Conservation (phyloP, 2,113 vertebrate genomes). For the Paralichthys olivaceus region DNA sequence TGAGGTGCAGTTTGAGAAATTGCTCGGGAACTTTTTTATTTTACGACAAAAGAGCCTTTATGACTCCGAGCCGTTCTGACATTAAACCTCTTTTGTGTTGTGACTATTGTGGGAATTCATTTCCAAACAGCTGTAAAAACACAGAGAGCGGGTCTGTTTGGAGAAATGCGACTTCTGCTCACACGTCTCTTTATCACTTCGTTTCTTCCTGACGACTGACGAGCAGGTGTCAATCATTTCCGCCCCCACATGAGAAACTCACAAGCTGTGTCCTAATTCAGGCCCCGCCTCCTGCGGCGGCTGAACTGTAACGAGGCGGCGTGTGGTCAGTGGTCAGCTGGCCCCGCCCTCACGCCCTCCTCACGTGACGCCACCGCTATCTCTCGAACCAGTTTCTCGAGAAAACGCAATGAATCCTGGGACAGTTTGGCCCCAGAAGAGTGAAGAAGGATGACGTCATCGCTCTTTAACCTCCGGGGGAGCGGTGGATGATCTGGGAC, state of each 20-base stretch:
- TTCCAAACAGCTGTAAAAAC: background rate
- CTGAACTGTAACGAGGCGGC: too few species aligned
- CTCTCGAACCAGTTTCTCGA: too few species aligned
- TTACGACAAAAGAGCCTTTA: background rate
- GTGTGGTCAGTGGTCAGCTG: too few species aligned
- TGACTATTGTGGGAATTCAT: background rate
- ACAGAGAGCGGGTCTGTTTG: background rate
- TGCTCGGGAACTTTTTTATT: background rate
- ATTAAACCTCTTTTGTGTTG: background rate
- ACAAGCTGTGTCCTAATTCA: background rate
- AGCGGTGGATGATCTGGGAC: too few species aligned
- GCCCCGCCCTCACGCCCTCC: too few species aligned
- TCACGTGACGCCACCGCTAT: too few species aligned
- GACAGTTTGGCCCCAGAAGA: too few species aligned
- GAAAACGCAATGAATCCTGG: too few species aligned
- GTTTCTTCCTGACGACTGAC: constrained; percentile 12
- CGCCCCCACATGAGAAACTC: constrained; percentile 52
- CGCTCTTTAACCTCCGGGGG: too few species aligned
- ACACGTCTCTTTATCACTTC: too few species aligned
- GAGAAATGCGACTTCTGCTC: background rate
- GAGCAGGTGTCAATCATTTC: constrained; percentile 54
- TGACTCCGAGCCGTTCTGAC: background rate
- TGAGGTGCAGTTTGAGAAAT: background rate
- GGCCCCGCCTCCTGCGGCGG: too few species aligned
- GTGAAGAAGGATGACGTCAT: too few species aligned